phyloP scores from a whole-genome alignment of 2,113 vertebrate species.

The Romanogobio albipinnatus region DNA sequence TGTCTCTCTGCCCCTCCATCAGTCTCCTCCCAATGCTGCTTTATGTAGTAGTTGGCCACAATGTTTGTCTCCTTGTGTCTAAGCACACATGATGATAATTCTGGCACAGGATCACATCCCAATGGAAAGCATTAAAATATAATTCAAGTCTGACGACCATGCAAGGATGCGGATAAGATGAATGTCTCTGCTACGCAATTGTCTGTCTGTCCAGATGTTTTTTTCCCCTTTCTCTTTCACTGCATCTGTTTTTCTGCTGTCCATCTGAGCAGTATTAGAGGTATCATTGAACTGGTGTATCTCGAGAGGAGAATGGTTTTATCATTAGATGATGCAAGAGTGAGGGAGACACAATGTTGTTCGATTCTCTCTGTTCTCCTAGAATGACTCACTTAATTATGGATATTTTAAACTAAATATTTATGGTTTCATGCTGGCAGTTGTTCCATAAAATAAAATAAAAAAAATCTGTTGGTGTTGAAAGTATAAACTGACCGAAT shows the following conservation, averaged over 20 bases:
- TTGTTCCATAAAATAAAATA: not conserved
- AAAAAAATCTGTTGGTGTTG: not conserved
- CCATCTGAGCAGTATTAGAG: constrained; percentile 43
- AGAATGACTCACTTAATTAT: constrained; percentile 30
- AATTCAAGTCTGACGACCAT: constrained; percentile 53
- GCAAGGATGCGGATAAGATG: constrained; percentile 55
- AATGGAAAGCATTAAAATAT: constrained; percentile 56
- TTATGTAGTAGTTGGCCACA: constrained; percentile 30
- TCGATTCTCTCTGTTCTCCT: not conserved
- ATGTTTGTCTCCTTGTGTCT: constrained; percentile 49
- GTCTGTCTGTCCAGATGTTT: constrained; percentile 55
- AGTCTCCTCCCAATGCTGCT: constrained; percentile 15
- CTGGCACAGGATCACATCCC: constrained; percentile 40
- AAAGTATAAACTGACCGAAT: not conserved
- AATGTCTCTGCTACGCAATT: constrained; percentile 50
- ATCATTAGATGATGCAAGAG: constrained; percentile 60
- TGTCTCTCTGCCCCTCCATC: constrained; percentile 23
- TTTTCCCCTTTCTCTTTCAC: constrained; percentile 34
- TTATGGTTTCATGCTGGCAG: not conserved
- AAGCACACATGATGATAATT: constrained; percentile 35
- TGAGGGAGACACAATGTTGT: constrained; percentile 48
- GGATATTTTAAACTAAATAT: not conserved
- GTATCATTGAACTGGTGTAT: constrained; percentile 42
- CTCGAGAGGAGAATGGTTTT: constrained; percentile 43
- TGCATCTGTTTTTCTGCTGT: constrained; percentile 50